Base-by-base conservation (phyloP, 2,888 invertebrate species). In the Allygus modestus region DNA sequence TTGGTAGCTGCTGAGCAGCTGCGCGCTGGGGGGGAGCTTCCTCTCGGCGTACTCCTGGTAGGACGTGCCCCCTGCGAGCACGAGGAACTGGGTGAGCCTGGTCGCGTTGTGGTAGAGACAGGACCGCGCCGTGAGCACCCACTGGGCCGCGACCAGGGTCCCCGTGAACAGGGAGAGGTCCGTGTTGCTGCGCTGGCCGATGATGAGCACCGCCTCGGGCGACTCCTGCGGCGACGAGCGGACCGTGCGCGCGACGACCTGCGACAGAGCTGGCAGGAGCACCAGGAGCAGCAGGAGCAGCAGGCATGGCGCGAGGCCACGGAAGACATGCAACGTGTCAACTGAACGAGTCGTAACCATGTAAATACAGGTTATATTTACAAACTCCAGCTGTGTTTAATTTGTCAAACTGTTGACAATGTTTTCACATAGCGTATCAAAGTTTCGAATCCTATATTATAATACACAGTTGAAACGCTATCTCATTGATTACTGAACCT, bases 51-150 rank as follows among this genome's bases (percentile, higher is more conserved):
- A 65, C 65, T 65, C 65, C 28, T 65, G 28, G 65, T 65, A 65
- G 28, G 28, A 9, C 12, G 0, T 2, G 1, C 65, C 65, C 0
- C 65, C 65, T 11, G 65, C 65, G 65, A 28, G 28, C 15, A 65
- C 65, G 11, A 28, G 31, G 65, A 65, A 65, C 28, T 17, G 9
- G 65, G 5, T 28, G 15, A 65, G 5, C 31, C 65, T 26, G 28
- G 31, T 28, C 7, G 17, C 15, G 65, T 65, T 65, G 65, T 65
- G 15, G 65, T 65, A 65, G 28, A 65, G 65, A 17, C 65, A 65
- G 26, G 31, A 28, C 31, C 65, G 28, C 11, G 65, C 65, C 7
- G 65, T 65, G 11, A 65, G 65, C n/a, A 65, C 65, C 65, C 65
- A 65, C 28, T 65, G 65, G 65, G 28, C 2, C 1, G 28, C 12